Evolutionary conservation across 2,888 invertebrate genomes (phyloP).

Genomic region (Plusia festucae): DNA sequence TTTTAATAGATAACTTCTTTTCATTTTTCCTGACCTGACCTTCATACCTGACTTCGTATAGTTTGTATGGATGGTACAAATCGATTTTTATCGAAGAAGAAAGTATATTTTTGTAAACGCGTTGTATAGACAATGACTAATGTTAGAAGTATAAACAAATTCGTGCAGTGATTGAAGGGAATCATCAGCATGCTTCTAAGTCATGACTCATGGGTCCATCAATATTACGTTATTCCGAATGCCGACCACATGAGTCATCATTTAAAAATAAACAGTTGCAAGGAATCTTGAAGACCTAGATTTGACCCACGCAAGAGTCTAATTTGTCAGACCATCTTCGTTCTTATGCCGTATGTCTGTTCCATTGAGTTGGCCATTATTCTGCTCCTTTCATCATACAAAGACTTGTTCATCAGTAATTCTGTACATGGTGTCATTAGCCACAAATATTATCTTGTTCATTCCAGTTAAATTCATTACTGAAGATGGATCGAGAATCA

Average conservation of each 20-base stretch:
- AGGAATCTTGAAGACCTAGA: slow-evolving; percentile 31
- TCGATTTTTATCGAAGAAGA: neutral
- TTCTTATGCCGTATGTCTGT: slow-evolving; percentile 13
- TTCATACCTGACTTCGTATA: neutral
- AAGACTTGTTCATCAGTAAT: neutral
- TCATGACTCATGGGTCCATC: slow-evolving; percentile 50
- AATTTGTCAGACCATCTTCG: slow-evolving; percentile 25
- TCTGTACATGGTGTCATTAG: neutral
- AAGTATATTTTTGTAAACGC: neutral
- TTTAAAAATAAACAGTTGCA: slow-evolving; percentile 23
- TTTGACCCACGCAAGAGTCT: slow-evolving; percentile 28
- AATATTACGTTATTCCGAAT: slow-evolving; percentile 42
- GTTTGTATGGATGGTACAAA: neutral
- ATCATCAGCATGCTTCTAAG: slow-evolving; percentile 51
- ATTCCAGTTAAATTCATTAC: neutral
- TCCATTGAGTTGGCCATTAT: slow-evolving; percentile 7
- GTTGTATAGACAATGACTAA: slow-evolving; percentile 43
- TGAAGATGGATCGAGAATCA: neutral
- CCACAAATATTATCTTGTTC: neutral
- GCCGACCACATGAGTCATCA: slow-evolving; percentile 49
- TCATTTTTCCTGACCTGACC: neutral
- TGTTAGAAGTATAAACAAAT: slow-evolving; percentile 38
- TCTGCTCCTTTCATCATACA: slow-evolving; percentile 5
- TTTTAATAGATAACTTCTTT: neutral
- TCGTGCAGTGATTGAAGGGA: slow-evolving; percentile 44